Evolutionary conservation across 2,888 invertebrate species (phyloP), one percentile per base, ranked within the genome.

Genomic region (Unio pictorum): DNA sequence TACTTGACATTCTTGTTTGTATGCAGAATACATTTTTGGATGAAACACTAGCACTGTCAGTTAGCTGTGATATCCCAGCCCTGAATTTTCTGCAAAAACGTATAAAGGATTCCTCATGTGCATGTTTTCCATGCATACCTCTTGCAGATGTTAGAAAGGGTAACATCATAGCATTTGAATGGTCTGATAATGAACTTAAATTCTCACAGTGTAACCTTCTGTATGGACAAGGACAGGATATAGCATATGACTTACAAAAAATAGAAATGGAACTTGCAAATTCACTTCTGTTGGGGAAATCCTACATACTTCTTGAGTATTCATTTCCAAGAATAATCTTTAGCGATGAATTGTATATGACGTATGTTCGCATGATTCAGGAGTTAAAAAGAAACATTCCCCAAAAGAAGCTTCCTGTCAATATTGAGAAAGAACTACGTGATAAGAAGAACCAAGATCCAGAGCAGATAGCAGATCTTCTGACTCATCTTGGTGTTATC

Each of bases 271-370:
- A 71, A 23, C n/a, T 78, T 1, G 72, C 67, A 28, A 45, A 69
- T 55, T 62, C 67, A 8, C 20, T 81, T 18, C 45, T 78, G 2
- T 34, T 60, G 11, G 68, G 74, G 15, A 81, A 76, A 58, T 55
- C 63, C 8, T 69, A 71, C 60, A 67, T 81, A 11, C 30, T 45
- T 45, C 55, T 72, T 3, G 57, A 73, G 23, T 28, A 61, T 20
- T 20, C 55, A 15, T 67, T 81, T 30, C 76, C 76, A 34, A 55
- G 55, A 17, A 76, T 79, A 15, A 60, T 75, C 1, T 81, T 79
- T 64, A 69, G 66, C n/a, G 81, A 81, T 71, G 79, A 81, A 63
- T 61, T 78, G 20, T 79, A 76, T 60, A 74, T 71, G 30, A 76
- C 74, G 30, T 79, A 72, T 64, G 72, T 71, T 17, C 61, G 61